Evolutionary conservation across 2,888 invertebrate species (phyloP), one percentile per base, ranked within the genome.

Genomic region (Toxonevra muliebris): DNA sequence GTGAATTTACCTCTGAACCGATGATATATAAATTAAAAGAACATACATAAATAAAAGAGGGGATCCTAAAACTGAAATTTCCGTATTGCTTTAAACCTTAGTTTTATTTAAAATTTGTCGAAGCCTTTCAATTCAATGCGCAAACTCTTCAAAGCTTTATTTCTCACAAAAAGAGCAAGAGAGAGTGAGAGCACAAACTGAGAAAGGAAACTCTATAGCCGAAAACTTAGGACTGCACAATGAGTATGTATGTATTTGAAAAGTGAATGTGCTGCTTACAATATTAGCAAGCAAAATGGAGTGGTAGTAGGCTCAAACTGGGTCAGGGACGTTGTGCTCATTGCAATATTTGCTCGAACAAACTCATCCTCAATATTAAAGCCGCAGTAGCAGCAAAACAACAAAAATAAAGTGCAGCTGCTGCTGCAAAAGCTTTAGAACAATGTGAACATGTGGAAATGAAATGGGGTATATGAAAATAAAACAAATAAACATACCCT

Each of bases 251-350:
- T 30, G 30, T 30, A 73, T 74, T 69, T 69, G 71, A 73, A 74
- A 70, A 68, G 68, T 61, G 68, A 68, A 68, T 64, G 59, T 68
- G 59, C 43, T 45, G 12, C 43, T 48, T 8, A 2, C 15, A 61
- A 41, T 66, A 54, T 61, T 55, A 66, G 61, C 61, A 61, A 61
- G 19, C 4, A 30, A 7, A 30, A 17, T 19, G 15, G 4, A 45
- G 15, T 30, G 43, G 19, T 41, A 10, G 45, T 45, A 48, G 60
- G 60, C 48, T 68, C 69, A 76, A 83, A 79, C 74, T 82, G 82
- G 85, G 84, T 84, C 84, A 84, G 78, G 84, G 84, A 79, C 84
- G 80, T 79, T 82, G 80, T 80, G 82, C 82, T 83, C 83, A 77
- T 79, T 77, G 75, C 76, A 73, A 59, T 53, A 61, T 42, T 54